phyloP scores from a whole-genome alignment of 2,888 invertebrate species.

The Troglohyphantes excavatus region DNA sequence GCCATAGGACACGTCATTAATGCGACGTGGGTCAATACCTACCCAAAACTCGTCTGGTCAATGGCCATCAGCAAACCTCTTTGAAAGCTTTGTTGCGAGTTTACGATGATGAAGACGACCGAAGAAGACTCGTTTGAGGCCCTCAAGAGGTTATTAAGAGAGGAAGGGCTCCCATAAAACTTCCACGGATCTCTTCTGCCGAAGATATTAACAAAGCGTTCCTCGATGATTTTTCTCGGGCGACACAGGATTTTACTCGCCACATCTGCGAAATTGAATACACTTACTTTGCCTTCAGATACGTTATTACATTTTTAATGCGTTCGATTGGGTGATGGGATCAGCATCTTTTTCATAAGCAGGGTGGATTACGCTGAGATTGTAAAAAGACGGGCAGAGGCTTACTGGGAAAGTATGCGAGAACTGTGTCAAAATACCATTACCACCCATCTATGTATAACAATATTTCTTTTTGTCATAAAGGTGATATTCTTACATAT shows the following conservation, averaged over 20 bases:
- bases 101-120: conserved; percentile 70
- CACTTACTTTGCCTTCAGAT: conserved; percentile 8
- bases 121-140: conserved; percentile 50
- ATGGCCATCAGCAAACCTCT: conserved; percentile 52
- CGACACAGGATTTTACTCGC: conserved; percentile 3
- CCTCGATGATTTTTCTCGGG: conserved; percentile 10
- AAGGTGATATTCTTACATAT: no score
- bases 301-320: neutral
- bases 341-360: neutral
- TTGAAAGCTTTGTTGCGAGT: conserved; percentile 66
- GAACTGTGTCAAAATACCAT: no score
- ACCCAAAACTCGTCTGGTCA: conserved; percentile 65
- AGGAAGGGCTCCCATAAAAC: conserved; percentile 55
- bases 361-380: neutral
- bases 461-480: no score
- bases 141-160: conserved; percentile 58
- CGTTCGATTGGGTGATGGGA: neutral
- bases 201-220: neutral
- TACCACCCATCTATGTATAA: no score
- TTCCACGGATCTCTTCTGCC: neutral
- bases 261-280: conserved; percentile 5
- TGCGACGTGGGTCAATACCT: conserved; percentile 67
- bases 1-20: conserved; percentile 70
- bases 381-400: neutral
- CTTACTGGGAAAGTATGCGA: neutral